Evolutionary conservation across 1,140 invertebrate species (phyloP).

Genomic region (Arctopsyche grandis): DNA sequence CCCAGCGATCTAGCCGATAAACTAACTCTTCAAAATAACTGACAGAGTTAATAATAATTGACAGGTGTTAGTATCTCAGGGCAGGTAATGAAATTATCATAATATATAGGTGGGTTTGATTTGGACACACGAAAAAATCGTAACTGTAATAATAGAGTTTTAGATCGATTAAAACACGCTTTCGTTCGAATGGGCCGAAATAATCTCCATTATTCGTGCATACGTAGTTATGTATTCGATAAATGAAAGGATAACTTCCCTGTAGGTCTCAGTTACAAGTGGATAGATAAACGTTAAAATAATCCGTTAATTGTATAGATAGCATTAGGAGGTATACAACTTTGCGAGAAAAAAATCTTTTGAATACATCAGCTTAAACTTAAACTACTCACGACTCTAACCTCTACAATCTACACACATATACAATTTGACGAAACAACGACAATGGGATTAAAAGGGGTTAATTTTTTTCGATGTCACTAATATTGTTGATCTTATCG

Average conservation of each 20-base stretch:
- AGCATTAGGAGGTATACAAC: neutral
- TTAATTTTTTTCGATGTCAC: no score
- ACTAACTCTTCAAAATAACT: constrained; percentile 48
- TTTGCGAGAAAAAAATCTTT: neutral
- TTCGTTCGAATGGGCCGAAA: no score
- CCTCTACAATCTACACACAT: neutral
- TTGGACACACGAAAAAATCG: constrained; percentile 10
- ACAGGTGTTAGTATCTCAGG: constrained; percentile 46
- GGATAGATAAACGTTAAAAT: neutral
- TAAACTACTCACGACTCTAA: neutral
- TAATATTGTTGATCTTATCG: neutral
- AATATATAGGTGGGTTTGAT: constrained; percentile 43
- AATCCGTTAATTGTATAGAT: neutral
- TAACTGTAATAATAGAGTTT: neutral
- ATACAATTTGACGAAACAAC: neutral
- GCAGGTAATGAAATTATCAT: constrained; percentile 49
- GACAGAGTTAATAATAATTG: constrained; percentile 50
- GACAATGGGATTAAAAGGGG: neutral
- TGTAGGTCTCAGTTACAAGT: neutral
- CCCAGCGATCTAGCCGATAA: constrained; percentile 46
- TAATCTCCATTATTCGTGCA: no score
- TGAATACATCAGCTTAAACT: neutral
- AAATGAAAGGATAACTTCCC: constrained; percentile 1
- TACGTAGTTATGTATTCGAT: neutral
- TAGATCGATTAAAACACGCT: neutral